These are phyloP conservation scores for Standfussiana lucernea DNA, from an alignment of 2,888 invertebrate species.

Conservation along the genomic window DNA sequence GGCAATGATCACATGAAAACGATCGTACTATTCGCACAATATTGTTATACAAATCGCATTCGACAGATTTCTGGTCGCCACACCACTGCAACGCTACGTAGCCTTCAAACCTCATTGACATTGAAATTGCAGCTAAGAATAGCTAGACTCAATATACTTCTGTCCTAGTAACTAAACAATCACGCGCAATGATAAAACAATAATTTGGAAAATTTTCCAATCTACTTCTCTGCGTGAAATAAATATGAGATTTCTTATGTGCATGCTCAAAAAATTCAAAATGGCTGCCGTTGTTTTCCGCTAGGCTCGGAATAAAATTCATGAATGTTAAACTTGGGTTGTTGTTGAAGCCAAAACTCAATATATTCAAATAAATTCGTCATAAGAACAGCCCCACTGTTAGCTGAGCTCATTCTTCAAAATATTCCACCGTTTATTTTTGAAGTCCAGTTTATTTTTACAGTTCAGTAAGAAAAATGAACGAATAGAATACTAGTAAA, in stretches of 20 bases:
- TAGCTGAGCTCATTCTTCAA: slow-evolving; percentile 29
- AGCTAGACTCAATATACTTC: slow-evolving; percentile 34
- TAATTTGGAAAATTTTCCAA: neutral
- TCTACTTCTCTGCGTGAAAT: neutral
- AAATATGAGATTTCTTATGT: neutral
- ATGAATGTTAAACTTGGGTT: slow-evolving; percentile 35
- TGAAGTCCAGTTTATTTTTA: slow-evolving; percentile 17
- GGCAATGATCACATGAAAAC: neutral
- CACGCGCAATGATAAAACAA: neutral
- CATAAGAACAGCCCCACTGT: neutral
- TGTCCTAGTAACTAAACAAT: slow-evolving; percentile 28
- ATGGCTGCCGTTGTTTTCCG: slow-evolving; percentile 17
- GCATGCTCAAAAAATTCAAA: slow-evolving; percentile 9
- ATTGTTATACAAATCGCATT: neutral
- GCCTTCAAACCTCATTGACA: slow-evolving; percentile 41
- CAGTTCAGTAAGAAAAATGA: neutral
- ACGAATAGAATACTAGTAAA: neutral
- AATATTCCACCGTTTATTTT: slow-evolving; percentile 47
- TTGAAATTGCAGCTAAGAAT: slow-evolving; percentile 55
- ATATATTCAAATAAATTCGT: slow-evolving; percentile 49
- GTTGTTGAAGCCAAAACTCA: slow-evolving; percentile 29
- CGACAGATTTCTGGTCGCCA: neutral
- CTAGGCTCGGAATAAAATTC: slow-evolving; percentile 16
- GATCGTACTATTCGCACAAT: neutral
- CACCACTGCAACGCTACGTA: slow-evolving; percentile 15